These are phyloP conservation scores for Lutjanus erythropterus DNA, from an alignment of 2,113 vertebrate genomes.

Conservation along the genomic window DNA sequence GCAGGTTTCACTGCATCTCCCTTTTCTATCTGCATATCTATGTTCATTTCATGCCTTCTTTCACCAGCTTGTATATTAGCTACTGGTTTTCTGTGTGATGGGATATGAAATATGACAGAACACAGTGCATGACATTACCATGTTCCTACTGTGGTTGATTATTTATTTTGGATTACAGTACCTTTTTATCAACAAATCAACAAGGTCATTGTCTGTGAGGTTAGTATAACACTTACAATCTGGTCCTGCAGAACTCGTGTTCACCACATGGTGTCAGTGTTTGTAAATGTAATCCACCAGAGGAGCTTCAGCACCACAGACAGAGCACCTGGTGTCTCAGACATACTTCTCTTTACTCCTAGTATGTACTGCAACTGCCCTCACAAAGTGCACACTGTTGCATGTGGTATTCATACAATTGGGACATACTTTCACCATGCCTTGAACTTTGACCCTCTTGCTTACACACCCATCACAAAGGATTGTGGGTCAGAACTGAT, in stretches of 20 bases:
- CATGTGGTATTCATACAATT: too few relatives aligned
- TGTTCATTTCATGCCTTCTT: too few relatives aligned
- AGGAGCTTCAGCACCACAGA: neutral
- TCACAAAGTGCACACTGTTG: too few relatives aligned
- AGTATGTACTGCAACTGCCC: too few relatives aligned
- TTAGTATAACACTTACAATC: neutral
- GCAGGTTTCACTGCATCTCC: neutral
- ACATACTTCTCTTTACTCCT: too few relatives aligned
- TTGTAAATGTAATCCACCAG: neutral
- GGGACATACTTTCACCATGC: too few relatives aligned
- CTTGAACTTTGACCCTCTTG: too few relatives aligned
- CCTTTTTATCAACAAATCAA: neutral
- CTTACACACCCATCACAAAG: too few relatives aligned
- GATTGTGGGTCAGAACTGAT: too few relatives aligned
- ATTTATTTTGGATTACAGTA: neutral
- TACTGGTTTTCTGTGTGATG: neutral
- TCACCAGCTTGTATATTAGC: neutral
- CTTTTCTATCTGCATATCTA: neutral
- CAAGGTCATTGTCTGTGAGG: too few relatives aligned
- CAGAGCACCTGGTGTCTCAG: neutral
- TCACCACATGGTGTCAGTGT: constrained; percentile 27
- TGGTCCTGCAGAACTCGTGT: neutral
- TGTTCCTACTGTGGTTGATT: neutral
- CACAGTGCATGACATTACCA: neutral
- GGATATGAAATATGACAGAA: neutral